Evolutionary conservation across 2,113 vertebrate species (phyloP).

Genomic region (Phocoena phocoena): DNA sequence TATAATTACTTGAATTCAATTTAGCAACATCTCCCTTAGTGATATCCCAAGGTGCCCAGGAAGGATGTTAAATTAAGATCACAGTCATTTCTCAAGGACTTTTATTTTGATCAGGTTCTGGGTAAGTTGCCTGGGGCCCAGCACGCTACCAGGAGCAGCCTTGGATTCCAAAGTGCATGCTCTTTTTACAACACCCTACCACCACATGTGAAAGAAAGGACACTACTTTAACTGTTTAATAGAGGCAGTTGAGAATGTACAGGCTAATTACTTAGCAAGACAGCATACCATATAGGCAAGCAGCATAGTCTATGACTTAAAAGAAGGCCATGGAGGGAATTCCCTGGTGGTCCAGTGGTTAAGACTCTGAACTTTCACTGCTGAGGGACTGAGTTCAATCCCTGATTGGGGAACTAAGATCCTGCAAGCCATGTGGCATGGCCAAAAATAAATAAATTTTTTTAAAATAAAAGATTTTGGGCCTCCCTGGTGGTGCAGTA

Average conservation of each 20-base stretch:
- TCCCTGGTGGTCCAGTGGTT: too few species aligned
- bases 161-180: not conserved
- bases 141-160: not conserved
- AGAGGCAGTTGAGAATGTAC: not conserved
- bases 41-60: not conserved
- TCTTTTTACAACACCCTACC: not conserved
- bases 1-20: not conserved
- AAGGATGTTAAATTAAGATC: not conserved
- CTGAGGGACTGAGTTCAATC: too few species aligned
- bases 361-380: too few species aligned
- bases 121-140: not conserved
- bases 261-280: not conserved
- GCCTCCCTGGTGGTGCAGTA: too few species aligned
- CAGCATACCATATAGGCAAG: not conserved
- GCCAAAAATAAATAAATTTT: too few species aligned
- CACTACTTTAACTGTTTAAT: not conserved
- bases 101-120: not conserved
- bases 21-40: not conserved
- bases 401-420: too few species aligned
- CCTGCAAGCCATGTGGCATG: too few species aligned
- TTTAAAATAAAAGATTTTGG: not conserved
- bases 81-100: not conserved
- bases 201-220: not conserved
- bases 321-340: not conserved
- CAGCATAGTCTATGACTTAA: not conserved